Conservation (phyloP, 2,113 vertebrate species). For the Mystacornis crossleyi region DNA sequence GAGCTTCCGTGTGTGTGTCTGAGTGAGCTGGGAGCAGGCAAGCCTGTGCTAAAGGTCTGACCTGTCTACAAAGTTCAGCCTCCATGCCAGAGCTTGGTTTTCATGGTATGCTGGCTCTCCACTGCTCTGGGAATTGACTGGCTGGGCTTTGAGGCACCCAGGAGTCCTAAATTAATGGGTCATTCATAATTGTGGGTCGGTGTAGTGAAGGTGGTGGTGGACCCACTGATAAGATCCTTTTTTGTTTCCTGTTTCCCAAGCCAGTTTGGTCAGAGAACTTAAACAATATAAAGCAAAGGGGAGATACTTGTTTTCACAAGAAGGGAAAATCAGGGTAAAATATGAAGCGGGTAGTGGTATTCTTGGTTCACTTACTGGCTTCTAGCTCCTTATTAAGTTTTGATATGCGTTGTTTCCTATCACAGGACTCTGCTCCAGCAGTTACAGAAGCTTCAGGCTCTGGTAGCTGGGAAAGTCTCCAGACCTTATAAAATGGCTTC, state of each 20-base stretch:
- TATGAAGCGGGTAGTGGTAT: neutral
- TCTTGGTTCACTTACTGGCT: neutral
- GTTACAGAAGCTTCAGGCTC: constrained; percentile 87
- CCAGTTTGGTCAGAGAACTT: neutral
- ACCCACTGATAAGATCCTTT: neutral
- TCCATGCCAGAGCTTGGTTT: neutral
- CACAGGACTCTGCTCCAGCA: constrained; percentile 88
- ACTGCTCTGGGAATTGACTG: neutral
- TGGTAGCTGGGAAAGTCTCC: constrained; percentile 87
- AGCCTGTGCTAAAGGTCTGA: neutral
- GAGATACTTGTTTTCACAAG: neutral
- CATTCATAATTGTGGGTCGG: neutral
- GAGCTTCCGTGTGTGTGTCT: neutral
- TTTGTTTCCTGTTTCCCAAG: neutral
- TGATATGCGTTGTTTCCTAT: constrained; percentile 9
- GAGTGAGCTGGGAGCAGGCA: neutral
- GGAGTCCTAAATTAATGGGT: neutral
- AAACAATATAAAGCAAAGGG: neutral
- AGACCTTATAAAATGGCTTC: constrained; percentile 89
- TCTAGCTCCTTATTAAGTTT: neutral
- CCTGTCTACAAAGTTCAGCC: neutral
- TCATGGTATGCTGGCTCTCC: neutral
- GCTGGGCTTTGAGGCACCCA: neutral
- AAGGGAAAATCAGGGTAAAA: neutral
- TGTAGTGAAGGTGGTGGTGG: neutral